Base-by-base conservation (phyloP, 1,140 invertebrate genomes). In the Drosophila melanica region DNA sequence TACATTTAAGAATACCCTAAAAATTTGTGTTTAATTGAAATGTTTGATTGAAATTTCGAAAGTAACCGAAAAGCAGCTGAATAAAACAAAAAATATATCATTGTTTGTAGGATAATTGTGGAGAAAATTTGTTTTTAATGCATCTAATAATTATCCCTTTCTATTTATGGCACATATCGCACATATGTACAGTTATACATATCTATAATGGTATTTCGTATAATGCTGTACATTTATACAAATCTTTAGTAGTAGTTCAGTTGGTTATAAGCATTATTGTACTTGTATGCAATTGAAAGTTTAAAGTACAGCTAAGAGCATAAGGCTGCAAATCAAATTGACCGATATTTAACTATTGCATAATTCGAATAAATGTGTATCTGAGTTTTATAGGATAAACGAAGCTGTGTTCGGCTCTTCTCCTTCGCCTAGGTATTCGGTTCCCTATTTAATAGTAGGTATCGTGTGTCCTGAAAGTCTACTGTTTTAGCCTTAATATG, bases 111-210 rank as follows among this genome's bases (percentile, higher is more conserved):
- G 11, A 20, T 42, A 12, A 18, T 37, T 4, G 50, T 35, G 27
- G 18, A 35, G 50, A 9, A 37, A 53, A 35, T 37, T 48, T 2
- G 23, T 5, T 7, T 8, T 20, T 1, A 23, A 55, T 35, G 23
- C 30, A 27, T 23, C 14, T 7, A 57, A n/a, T 41, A 14, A 20
- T 27, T 27, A 41, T 51, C 35, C 14, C 42, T 51, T 47, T 53
- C 48, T 75, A 68, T 37, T 87, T 87, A 87, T 87, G 82, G 84
- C 82, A 87, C 82, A 89, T 87, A 77, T 86, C 76, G 82, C 82
- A 86, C 82, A 89, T 85, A 72, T 82, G 79, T 87, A 87, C 84
- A 89, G 79, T 58, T 71, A 77, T 71, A 79, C 65, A 74, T 60
- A 11, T 75, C 68, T 75, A 57, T 63, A 67, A 60, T 75, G 58